Base-by-base conservation (phyloP, 1,140 invertebrate species). In the Calosoma granatense region DNA sequence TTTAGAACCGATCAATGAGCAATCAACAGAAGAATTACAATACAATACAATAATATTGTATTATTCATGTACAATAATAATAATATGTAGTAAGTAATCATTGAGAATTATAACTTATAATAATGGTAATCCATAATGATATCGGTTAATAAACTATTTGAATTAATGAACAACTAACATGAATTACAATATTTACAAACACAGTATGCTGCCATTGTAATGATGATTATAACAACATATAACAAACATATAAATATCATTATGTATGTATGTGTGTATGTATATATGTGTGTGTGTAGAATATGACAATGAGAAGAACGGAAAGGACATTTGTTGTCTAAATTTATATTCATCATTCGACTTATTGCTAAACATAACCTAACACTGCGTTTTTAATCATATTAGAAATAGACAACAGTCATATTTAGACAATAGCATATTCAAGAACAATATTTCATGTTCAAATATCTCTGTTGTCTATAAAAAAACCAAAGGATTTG, bases 301-400 rank as follows among this genome's bases (percentile, higher is more conserved):
- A 47, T n/a, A 47, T 47, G 9, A 47, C 41, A 47, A 47, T 47
- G 41, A 47, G 41, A n/a, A n/a, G n/a, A 47, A 11, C 41, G 17
- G 15, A 47, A 47, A 47, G 3, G 41, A 47, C 4, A 12, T 47
- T 47, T 12, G 9, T 9, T 47, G 41, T 17, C 41, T 47, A 47
- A 47, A 11, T 47, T 9, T 47, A 47, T 11, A 47, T 47, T 47
- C 6, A 47, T 47, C 26, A 36, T 36, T 36, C 26, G 41, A 47
- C 41, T 47, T 47, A 47, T 47, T 47, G 41, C 41, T 47, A 47
- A 47, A 47, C 41, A 47, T 47, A 47, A 47, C 17, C 41, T 47
- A 47, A 47, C 41, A 47, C 15, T 47, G 41, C 41, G 15, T 47
- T 47, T 47, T 47, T 47, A n/a, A 47, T 47, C 41, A 47, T 47